Conservation (phyloP, 1,140 invertebrate species). For the Drosophila aff. region DNA sequence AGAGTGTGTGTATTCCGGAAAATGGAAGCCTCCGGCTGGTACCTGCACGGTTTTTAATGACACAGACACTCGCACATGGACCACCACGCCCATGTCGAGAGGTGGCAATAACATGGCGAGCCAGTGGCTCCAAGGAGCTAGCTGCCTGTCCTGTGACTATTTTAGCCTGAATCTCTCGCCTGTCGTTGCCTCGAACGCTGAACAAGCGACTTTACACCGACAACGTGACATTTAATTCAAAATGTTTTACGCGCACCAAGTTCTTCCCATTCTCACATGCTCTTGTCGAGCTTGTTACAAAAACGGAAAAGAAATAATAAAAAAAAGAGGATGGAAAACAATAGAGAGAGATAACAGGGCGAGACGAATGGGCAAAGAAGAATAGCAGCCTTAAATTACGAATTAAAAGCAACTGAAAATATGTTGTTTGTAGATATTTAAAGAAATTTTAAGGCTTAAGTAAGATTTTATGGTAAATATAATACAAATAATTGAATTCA, state of each 20-base stretch:
- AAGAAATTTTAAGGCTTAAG: background rate
- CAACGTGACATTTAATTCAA: conserved; percentile 77
- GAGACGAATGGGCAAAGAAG: conserved; percentile 2
- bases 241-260: conserved; percentile 46
- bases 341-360: conserved; percentile 17
- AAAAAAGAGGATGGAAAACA: conserved; percentile 4
- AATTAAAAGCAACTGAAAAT: conserved; percentile 9
- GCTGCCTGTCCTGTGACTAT: conserved; percentile 45
- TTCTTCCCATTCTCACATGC: background rate
- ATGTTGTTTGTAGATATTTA: background rate
- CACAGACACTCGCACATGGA: conserved; percentile 46
- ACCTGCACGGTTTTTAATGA: conserved; percentile 58
- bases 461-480: background rate
- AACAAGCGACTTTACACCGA: conserved; percentile 70
- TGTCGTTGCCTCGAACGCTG: conserved; percentile 51
- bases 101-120: conserved; percentile 39
- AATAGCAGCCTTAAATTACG: conserved; percentile 3
- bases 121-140: conserved; percentile 4
- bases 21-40: conserved; percentile 44
- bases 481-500: background rate
- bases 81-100: conserved; percentile 43
- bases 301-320: conserved; percentile 1
- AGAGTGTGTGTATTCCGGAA: background rate
- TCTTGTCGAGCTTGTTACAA: conserved; percentile 17
- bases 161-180: conserved; percentile 39